These are phyloP conservation scores for Sinocyclocheilus anophthalmus DNA, from an alignment of 2,113 vertebrate species.

Conservation along the genomic window DNA sequence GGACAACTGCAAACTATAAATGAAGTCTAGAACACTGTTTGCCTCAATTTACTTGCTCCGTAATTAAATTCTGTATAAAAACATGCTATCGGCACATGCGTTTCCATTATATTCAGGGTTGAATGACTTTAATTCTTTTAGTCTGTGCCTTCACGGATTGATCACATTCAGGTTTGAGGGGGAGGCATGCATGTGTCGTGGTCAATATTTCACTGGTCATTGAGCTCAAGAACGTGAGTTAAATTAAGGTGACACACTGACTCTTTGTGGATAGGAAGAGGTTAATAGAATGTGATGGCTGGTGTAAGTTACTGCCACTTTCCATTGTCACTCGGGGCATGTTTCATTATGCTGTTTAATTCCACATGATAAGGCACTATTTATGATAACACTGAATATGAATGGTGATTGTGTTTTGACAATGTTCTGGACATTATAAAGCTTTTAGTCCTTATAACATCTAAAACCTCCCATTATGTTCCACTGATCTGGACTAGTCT, in stretches of 20 bases:
- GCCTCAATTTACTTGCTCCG: conserved; percentile 12
- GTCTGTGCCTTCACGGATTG: conserved; percentile 1
- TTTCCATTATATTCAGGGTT: conserved; percentile 40
- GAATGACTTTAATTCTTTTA: conserved; percentile 43
- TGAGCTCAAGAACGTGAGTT: conserved; percentile 10
- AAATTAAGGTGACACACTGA: conserved; percentile 38
- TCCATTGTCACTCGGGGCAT: background rate
- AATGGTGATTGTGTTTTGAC: background rate
- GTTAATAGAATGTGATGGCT: conserved; percentile 43
- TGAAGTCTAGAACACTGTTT: background rate
- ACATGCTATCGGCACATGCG: background rate
- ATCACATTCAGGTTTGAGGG: conserved; percentile 4
- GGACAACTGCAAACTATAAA: conserved; percentile 15
- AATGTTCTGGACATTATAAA: background rate
- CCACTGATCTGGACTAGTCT: background rate
- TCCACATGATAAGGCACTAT: conserved; percentile 5
- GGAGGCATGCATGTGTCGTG: conserved; percentile 26
- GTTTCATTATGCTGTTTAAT: conserved; percentile 34
- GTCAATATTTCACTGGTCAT: conserved; percentile 40
- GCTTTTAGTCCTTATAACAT: background rate
- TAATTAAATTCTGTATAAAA: conserved; percentile 44
- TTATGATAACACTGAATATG: background rate
- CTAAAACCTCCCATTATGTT: background rate
- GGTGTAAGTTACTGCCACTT: conserved; percentile 5
- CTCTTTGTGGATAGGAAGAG: conserved; percentile 32